Percentiles rank a stretch among this genome's conserved stretches.
phyloP scores from a whole-genome alignment of 2,888 invertebrate genomes.

The Plagodis pulveraria region DNA sequence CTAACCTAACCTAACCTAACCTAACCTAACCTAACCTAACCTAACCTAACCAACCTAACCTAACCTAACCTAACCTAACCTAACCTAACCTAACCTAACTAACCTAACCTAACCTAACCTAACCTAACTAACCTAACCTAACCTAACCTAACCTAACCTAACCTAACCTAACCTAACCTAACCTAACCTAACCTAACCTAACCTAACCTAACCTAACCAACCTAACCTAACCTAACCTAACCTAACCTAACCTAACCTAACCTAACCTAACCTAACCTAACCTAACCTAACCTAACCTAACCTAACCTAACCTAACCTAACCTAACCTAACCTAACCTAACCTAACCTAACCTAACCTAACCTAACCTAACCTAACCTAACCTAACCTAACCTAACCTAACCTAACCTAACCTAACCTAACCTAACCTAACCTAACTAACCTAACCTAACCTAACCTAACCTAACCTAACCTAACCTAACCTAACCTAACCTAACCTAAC shows the following conservation, averaged over 20 bases:
- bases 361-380: slow-evolving; percentile 15
- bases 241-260: slow-evolving; percentile 16
- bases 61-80: slow-evolving; percentile 18
- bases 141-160: slow-evolving; percentile 25
- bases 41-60: slow-evolving; percentile 17
- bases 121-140: slow-evolving; percentile 17
- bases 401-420: slow-evolving; percentile 13
- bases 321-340: slow-evolving; percentile 14
- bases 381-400: no score
- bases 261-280: slow-evolving; percentile 14
- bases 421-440: slow-evolving; percentile 20
- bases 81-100: slow-evolving; percentile 22
- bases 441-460: slow-evolving; percentile 17
- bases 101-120: slow-evolving; percentile 23
- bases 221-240: slow-evolving; percentile 17
- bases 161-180: slow-evolving; percentile 18
- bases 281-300: slow-evolving; percentile 14
- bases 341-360: slow-evolving; percentile 14
- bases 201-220: no score
- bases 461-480: slow-evolving; percentile 15
- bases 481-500: slow-evolving; percentile 15
- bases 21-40: slow-evolving; percentile 18
- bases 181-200: slow-evolving; percentile 16
- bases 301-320: slow-evolving; percentile 19
- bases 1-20: slow-evolving; percentile 16